Percentiles rank a stretch among this genome's conserved stretches.
These are phyloP conservation scores for Elachura formosa DNA, from an alignment of 2,113 vertebrate species.

Conservation along the genomic window DNA sequence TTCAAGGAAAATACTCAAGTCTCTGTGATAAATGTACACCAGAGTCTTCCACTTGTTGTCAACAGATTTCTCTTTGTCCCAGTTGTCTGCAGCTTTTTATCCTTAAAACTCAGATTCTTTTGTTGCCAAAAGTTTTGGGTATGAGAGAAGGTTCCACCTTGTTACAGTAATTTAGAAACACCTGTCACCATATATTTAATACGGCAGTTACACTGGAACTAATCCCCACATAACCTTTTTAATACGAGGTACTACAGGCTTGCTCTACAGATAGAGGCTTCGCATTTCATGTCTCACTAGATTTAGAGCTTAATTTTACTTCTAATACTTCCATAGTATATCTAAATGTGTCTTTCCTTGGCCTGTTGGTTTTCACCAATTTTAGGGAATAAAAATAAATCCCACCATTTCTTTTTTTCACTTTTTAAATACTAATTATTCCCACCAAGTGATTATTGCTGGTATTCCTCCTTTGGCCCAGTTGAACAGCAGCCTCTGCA, in stretches of 20 bases:
- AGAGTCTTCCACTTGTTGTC: background rate
- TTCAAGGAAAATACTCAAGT: background rate
- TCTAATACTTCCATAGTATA: background rate
- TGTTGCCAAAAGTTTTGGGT: slow-evolving; percentile 13
- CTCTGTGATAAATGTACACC: background rate
- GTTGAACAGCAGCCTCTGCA: background rate
- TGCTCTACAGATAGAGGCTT: background rate
- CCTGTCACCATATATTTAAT: slow-evolving; percentile 54
- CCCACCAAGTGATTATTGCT: background rate
- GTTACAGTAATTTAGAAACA: slow-evolving; percentile 57
- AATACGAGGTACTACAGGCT: background rate
- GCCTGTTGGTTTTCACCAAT: background rate
- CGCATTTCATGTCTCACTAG: slow-evolving; percentile 18
- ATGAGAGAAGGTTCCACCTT: slow-evolving; percentile 27
- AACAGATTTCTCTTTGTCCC: slow-evolving; percentile 33
- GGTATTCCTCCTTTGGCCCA: background rate
- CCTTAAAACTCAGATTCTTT: background rate
- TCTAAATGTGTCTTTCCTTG: background rate
- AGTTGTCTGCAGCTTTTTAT: slow-evolving; percentile 34
- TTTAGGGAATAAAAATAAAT: background rate
- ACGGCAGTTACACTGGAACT: slow-evolving; percentile 42
- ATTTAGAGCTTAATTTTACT: slow-evolving; percentile 3
- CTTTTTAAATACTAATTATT: background rate
- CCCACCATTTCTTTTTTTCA: background rate
- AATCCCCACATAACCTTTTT: slow-evolving; percentile 37